A percentile compares a stretch with the other conserved stretches of the same genome.
Evolutionary conservation across 2,797 vertebrate species (phyloP).

Genomic region (Galago senegalensis): DNA sequence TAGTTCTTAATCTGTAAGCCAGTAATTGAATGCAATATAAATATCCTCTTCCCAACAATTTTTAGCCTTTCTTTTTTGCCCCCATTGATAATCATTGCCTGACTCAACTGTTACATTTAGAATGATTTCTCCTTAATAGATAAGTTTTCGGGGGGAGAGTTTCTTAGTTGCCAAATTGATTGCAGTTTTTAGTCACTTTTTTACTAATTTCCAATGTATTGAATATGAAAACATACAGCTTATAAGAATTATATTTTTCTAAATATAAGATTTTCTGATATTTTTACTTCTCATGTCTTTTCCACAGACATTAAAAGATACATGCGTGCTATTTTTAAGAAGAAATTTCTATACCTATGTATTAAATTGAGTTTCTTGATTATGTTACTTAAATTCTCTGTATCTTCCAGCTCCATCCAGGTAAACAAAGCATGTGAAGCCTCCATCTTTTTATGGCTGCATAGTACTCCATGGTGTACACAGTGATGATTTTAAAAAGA

Average conservation of each 20-base stretch:
- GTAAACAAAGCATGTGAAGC: too few relatives aligned
- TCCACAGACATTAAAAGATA: neutral
- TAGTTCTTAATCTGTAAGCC: neutral
- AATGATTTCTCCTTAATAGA: constrained; percentile 43
- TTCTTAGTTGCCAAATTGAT: constrained; percentile 26
- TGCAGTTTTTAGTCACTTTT: constrained; percentile 4
- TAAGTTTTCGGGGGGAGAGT: neutral
- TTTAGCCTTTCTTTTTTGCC: neutral
- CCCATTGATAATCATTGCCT: neutral
- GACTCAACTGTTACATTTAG: neutral
- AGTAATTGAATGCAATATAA: neutral
- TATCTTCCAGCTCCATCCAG: neutral
- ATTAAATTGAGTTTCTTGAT: constrained; percentile 33
- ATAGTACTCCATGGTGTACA: too few relatives aligned
- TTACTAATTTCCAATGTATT: constrained; percentile 5
- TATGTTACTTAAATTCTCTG: constrained; percentile 19
- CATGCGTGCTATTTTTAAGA: constrained; percentile 4
- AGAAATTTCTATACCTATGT: neutral
- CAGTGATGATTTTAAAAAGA: too few relatives aligned
- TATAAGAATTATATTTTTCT: constrained; percentile 22
- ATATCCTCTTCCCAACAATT: neutral
- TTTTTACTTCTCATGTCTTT: too few relatives aligned
- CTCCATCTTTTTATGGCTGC: too few relatives aligned
- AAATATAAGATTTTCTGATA: constrained; percentile 30
- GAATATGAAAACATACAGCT: neutral